Conservation (phyloP, 2,797 vertebrate genomes). For the Okamejei kenojei region DNA sequence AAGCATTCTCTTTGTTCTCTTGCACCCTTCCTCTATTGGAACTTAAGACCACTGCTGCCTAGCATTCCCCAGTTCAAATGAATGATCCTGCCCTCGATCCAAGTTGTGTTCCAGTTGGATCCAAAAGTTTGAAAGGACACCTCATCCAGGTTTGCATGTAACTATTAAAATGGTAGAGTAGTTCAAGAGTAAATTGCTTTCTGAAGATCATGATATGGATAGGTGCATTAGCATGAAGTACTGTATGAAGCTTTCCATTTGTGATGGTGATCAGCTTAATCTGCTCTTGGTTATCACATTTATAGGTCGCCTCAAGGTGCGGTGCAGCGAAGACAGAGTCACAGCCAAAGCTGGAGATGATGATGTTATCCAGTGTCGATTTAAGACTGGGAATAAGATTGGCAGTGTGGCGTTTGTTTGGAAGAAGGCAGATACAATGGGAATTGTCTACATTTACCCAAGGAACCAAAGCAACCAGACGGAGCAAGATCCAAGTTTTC, state of each 20-base stretch:
- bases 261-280: background rate
- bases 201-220: background rate
- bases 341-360: slow-evolving; percentile 13
- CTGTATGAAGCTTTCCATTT: background rate
- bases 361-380: slow-evolving; percentile 1
- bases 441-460: slow-evolving; percentile 10
- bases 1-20: too few relatives aligned
- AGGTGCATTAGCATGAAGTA: background rate
- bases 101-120: background rate
- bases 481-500: background rate
- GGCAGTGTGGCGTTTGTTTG: slow-evolving; percentile 12
- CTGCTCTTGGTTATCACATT: background rate
- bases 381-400: background rate
- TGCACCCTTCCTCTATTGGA: too few relatives aligned
- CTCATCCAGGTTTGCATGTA: too few relatives aligned
- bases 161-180: too few relatives aligned
- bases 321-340: background rate
- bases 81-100: background rate
- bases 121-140: background rate
- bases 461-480: background rate
- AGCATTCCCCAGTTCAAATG: too few relatives aligned
- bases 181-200: background rate
- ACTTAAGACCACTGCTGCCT: too few relatives aligned
- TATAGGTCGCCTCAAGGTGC: background rate
- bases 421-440: background rate